These are phyloP conservation scores for Gerosis bhagava DNA, from an alignment of 2,888 invertebrate genomes.

Conservation along the genomic window DNA sequence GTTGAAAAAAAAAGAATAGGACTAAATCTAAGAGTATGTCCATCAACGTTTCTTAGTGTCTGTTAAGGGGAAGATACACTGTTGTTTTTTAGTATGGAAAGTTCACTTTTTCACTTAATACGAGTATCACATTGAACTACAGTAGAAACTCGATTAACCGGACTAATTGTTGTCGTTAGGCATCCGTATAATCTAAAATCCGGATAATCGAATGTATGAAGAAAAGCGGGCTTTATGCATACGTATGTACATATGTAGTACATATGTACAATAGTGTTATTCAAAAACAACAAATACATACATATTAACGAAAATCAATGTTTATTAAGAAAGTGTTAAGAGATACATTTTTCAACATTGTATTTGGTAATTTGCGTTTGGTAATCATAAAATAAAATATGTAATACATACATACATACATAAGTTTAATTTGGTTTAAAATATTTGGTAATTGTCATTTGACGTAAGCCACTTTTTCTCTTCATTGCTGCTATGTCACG, in stretches of 20 bases:
- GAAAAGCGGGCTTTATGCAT: slow-evolving; percentile 5
- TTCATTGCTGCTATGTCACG: slow-evolving; percentile 26
- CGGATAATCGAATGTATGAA: slow-evolving; percentile 1
- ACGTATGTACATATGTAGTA: slow-evolving; percentile 23
- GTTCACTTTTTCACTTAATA: no score
- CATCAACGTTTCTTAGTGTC: no score
- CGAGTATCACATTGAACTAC: neutral
- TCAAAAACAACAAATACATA: slow-evolving; percentile 30
- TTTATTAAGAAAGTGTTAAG: no score
- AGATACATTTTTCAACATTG: no score
- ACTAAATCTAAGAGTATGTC: no score
- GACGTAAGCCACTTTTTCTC: slow-evolving; percentile 23
- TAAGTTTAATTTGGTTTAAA: slow-evolving; percentile 17
- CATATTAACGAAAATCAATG: no score
- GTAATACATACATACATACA: no score
- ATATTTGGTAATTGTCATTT: slow-evolving; percentile 22
- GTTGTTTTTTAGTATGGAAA: no score
- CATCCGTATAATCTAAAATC: slow-evolving; percentile 10
- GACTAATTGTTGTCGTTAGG: slow-evolving; percentile 10
- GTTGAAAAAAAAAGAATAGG: no score
- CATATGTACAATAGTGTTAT: slow-evolving; percentile 31
- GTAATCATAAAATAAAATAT: no score
- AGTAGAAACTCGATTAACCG: slow-evolving; percentile 5
- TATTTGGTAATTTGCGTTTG: no score
- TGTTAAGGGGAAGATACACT: no score